Evolutionary conservation across 2,797 vertebrate genomes (phyloP).

Genomic region (Pempheris klunzingeri): DNA sequence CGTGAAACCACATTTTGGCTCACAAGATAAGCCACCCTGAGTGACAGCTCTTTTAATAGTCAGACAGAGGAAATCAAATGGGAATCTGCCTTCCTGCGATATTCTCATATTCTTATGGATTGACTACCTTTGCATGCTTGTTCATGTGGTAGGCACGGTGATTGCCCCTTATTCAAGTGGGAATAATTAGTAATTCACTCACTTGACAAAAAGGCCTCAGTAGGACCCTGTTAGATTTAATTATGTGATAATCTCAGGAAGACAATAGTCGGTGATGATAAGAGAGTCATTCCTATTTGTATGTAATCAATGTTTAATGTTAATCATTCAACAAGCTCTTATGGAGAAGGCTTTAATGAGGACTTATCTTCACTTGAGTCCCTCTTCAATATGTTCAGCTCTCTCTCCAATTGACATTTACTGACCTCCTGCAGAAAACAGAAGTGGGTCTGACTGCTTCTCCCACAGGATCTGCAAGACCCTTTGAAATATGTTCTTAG

Average conservation of each 20-base stretch:
- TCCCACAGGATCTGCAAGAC: constrained; percentile 54
- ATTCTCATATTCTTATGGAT: constrained; percentile 57
- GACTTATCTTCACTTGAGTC: constrained; percentile 72
- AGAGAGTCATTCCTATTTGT: constrained; percentile 73
- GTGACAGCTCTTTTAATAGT: constrained; percentile 67
- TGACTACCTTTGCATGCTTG: constrained; percentile 70
- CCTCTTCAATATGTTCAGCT: constrained; percentile 62
- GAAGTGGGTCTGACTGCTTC: constrained; percentile 54
- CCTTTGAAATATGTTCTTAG: constrained; percentile 62
- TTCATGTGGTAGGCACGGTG: constrained; percentile 55
- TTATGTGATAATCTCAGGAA: constrained; percentile 72
- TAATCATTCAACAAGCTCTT: constrained; percentile 75
- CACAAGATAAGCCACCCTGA: constrained; percentile 61
- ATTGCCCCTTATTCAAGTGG: constrained; percentile 65
- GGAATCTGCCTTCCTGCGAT: constrained; percentile 61
- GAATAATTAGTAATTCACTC: constrained; percentile 77
- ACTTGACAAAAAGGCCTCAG: constrained; percentile 71
- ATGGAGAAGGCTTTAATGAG: constrained; percentile 72
- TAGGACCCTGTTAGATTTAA: constrained; percentile 75
- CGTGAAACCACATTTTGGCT: constrained; percentile 55
- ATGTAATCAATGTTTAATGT: constrained; percentile 81
- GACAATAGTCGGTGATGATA: constrained; percentile 76
- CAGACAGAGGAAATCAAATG: constrained; percentile 70
- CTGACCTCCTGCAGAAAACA: constrained; percentile 68
- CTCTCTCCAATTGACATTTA: constrained; percentile 69